Evolutionary conservation across 2,113 vertebrate species (phyloP), one percentile per base, ranked within the genome.

Genomic region (Apeltes quadracus): DNA sequence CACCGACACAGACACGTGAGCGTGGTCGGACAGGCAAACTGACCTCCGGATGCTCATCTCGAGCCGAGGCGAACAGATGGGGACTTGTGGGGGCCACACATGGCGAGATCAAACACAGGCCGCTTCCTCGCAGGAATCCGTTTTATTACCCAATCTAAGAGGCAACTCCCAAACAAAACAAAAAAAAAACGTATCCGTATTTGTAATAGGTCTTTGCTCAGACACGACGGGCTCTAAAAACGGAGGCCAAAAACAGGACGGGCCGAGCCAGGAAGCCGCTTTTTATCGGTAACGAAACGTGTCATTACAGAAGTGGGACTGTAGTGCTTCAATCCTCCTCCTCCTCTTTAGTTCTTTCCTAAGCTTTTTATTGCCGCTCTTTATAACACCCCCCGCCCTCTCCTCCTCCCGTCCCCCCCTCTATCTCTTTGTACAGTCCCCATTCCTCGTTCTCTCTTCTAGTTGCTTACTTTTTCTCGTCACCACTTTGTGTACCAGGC

Each of bases 291-390:
- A 80, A 36, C 9, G 22, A 75, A 85, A 84, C 84, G 54, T 90
- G 78, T 88, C 76, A 84, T 91, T 90, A 88, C 51, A 61, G 79
- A 82, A 57, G 56, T 77, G 72, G 74, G 73, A 76, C 75, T 81
- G 66, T 20, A 76, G 61, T 39, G 71, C 84, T 69, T 86, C 79
- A 86, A 84, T 91, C 86, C 86, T 79, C 72, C 84, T 79, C 72
- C 84, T 82, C 57, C 78, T 68, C 76, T 80, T 54, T 63, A 69
- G 44, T 41, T 82, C 81, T 77, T 78, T 89, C 87, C 78, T 76
- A 2, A 80, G 79, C 58, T 25, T 83, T 82, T 85, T 82, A 87
- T 53, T 74, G 79, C 66, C 67, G 51, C 59, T 79, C 56, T 78
- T 79, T 78, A 58, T 50, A 76, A 54, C 48, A 15, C 3, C 43